Evolutionary conservation across 2,113 vertebrate species (phyloP), one percentile per base, ranked within the genome.

Genomic region (Hepsetus odoe): DNA sequence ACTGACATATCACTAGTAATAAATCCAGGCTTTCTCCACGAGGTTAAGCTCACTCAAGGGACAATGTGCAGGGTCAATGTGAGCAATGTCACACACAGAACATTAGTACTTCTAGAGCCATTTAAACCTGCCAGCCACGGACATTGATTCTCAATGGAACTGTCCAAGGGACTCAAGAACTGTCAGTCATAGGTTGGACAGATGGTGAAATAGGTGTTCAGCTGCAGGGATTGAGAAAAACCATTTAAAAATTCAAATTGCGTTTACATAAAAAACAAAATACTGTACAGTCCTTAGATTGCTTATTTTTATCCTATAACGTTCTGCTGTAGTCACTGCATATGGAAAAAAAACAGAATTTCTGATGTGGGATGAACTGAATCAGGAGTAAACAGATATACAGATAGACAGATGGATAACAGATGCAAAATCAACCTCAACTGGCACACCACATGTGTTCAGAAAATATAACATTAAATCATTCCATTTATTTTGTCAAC

Each of bases 11-110:
- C 46, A 59, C 26, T 7, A 14, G 26, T 59, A 59, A 59, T 35
- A 5, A 33, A 46, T n/a, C 4, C 12, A n/a, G 44, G 26, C 4
- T 18, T 9, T 69, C 30, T 30, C 0, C 35, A 20, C 69, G 55
- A 56, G 74, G 74, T 22, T 69, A 33, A 77, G 10, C 32, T 22
- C 42, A n/a, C 74, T 42, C 51, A 20, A 46, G 35, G 51, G 74
- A 68, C 51, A 18, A 32, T 46, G 35, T 10, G 22, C 18, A 18
- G 40, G 35, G 49, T 55, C 33, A 42, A 66, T 68, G 38, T 69
- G 49, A 40, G 7, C 33, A 67, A 6, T 76, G 46, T 38, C 62
- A 42, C 33, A 22, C 2, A 32, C 55, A 51, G 28, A 35, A 16
- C 30, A 68, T 28, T 26, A 18, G 61, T 40, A 76, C 14, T 6